Base-by-base conservation (phyloP, 2,797 vertebrate species). In the Poliocrania exsul region DNA sequence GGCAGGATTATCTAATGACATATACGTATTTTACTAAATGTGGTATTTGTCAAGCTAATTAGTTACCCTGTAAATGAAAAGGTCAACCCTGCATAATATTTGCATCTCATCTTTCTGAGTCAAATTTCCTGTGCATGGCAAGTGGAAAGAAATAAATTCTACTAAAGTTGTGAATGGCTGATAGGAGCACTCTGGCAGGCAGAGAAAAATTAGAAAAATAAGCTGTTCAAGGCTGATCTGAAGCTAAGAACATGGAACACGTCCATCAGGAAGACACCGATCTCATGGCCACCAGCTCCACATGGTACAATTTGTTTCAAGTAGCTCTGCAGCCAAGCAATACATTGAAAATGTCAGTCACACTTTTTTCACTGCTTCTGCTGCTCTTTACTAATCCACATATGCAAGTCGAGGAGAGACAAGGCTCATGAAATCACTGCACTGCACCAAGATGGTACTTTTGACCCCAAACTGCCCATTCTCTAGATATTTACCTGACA, bases 1-100 rank as follows among this genome's bases (percentile, higher is more conserved):
- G 79, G 85, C 65, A 93, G 79, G 84, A 90, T 95, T 92, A 91
- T 69, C 82, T 93, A 87, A 94, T 88, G 89, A 84, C 77, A 86
- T 82, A 91, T 83, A 88, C 0, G 24, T 86, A 91, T 80, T 91
- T 90, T 83, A 91, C 77, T 91, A 90, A 94, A 83, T 8, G 13
- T 81, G 75, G 83, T 91, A 83, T 85, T 93, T 93, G 92, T 86
- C 89, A 83, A 94, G 75, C 56, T 96, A 96, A 96, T 97, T 94
- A 95, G 84, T 81, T 91, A 96, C 69, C 79, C 82, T 83, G 75
- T 54, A 96, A 96, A 95, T 72, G 81, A 94, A 97, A 96, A 97
- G 92, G 95, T 96, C 92, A 96, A 53, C 33, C 80, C 21, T 83
- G 94, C 80, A 95, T 96, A 95, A 50, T 75, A 94, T 96, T 93